A percentile compares a stretch with the other conserved stretches of the same genome.
Evolutionary conservation across 1,140 invertebrate species (phyloP).

Genomic region (Calosoma granatense): DNA sequence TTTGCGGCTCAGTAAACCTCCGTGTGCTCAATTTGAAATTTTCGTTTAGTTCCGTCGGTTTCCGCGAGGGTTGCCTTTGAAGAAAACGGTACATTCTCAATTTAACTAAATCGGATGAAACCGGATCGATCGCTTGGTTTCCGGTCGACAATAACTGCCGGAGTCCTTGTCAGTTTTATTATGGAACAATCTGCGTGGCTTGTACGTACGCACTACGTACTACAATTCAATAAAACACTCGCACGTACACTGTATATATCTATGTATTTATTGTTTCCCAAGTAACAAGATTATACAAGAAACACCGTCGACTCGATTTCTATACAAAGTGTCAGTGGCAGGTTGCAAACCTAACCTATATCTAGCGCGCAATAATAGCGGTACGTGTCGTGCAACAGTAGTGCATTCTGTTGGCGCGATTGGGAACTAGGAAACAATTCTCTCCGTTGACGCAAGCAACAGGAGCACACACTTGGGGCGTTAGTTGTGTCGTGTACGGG

Average conservation of each 20-base stretch:
- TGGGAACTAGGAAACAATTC: background rate
- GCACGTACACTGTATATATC: too few species aligned
- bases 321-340: background rate
- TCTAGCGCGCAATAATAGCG: background rate
- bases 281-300: background rate
- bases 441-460: too few species aligned
- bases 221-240: too few species aligned
- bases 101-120: slow-evolving; percentile 4
- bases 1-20: background rate
- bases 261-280: background rate
- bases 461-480: background rate
- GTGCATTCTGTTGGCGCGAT: background rate
- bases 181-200: too few species aligned
- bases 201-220: too few species aligned
- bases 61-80: background rate
- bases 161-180: too few species aligned
- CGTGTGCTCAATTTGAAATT: background rate
- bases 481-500: background rate
- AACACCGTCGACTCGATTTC: background rate
- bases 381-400: background rate
- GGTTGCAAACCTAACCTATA: background rate
- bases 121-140: background rate
- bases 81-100: background rate
- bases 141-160: too few species aligned
- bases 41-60: background rate